Conservation (phyloP, 2,113 vertebrate genomes). For the Eulemur rufifrons region DNA sequence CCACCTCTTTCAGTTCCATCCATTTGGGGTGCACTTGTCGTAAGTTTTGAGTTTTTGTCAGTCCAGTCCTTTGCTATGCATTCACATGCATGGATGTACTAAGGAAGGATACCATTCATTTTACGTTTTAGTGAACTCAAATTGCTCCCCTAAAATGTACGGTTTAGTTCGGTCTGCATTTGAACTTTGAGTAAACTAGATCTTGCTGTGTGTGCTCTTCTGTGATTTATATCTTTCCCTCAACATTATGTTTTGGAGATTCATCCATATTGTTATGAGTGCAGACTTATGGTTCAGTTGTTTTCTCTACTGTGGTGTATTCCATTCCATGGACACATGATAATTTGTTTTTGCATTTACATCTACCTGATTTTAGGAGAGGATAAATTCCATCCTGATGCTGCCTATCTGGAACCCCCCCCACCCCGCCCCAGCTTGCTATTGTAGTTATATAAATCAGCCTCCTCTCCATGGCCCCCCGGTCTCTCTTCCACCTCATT, state of each 20-base stretch:
- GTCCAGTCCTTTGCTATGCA: background rate
- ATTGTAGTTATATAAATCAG: background rate
- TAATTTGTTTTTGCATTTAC: background rate
- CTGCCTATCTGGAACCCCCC: background rate
- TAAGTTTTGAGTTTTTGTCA: background rate
- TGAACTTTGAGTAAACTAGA: background rate
- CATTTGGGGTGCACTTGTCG: background rate
- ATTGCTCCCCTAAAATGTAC: background rate
- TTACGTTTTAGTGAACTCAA: background rate
- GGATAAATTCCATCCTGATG: background rate
- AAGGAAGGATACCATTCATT: background rate
- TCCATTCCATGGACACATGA: background rate
- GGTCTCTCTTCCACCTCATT: background rate
- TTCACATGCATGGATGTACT: background rate
- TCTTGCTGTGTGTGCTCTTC: background rate
- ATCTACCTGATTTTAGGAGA: background rate
- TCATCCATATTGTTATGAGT: background rate
- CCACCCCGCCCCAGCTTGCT: background rate
- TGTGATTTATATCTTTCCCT: background rate
- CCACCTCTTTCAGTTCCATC: background rate
- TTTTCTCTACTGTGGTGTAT: background rate
- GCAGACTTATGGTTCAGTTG: background rate
- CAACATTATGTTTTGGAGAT: background rate
- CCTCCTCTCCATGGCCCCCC: background rate
- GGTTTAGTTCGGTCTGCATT: background rate